Base-by-base conservation (phyloP, 30 jellyfish, hydroid and myxozoan species). In the Rhopilema esculentum region DNA sequence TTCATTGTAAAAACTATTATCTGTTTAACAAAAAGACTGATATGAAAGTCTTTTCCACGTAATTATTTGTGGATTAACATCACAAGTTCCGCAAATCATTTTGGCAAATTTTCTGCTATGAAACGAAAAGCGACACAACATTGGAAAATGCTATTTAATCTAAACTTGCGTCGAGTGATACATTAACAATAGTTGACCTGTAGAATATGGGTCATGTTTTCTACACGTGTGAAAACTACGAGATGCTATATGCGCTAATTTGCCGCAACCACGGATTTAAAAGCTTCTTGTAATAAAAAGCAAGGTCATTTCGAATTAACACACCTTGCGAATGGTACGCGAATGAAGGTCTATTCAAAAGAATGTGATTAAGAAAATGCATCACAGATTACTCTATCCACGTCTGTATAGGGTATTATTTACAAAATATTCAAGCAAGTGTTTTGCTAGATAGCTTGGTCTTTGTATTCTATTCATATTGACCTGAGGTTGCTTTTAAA, bases 191-290 rank as follows among this genome's bases (percentile, higher is more conserved):
- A 73, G 33, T 7, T 31, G 84, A 73, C 69, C 69, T 33, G 69
- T 33, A 18, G 15, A 25, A n/a, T 2, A 73, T 31, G 64, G 84
- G 84, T 73, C 69, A 73, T 49, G 49, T 40, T 30, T 30, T 73
- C 25, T 40, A 33, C 68, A 48, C 32, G 84, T 73, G 84, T 31
- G 28, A 20, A 33, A 73, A 15, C n/a, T 30, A 28, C 57, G 57
- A 40, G 12, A 40, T 40, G 57, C 57, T 40, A 6, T 40, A 2
- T 40, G 12, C 57, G 57, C 57, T 40, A 2, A 40, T 6, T 33
- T 49, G 84, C 84, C 84, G 48, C 84, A 23, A 73, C 69, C n/a
- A 33, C 69, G 9, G 51, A 33, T 73, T 73, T 21, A 40, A 2
- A 6, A 2, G 57, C 57, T 2, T 40, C 57, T 40, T 40, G 6